Percentiles rank a stretch among this genome's conserved stretches.
Evolutionary conservation across 1,140 invertebrate species (phyloP).

Genomic region (Drosophila ficusphila): DNA sequence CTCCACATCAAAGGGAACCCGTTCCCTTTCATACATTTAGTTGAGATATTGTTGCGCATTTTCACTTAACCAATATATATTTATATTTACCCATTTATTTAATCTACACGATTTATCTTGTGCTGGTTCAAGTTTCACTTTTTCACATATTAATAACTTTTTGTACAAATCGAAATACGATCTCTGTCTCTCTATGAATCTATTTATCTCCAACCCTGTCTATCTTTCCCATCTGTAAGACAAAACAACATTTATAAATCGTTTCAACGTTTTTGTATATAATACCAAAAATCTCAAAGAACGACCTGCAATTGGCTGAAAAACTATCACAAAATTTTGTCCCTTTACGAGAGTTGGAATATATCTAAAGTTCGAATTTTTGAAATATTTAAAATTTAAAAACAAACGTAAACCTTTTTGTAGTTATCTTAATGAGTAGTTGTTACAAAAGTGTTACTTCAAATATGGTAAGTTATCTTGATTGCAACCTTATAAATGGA

Average conservation of each 20-base stretch:
- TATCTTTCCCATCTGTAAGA: slow-evolving; percentile 20
- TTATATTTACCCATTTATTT: slow-evolving; percentile 37
- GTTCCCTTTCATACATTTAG: slow-evolving; percentile 47
- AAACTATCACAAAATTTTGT: slow-evolving; percentile 53
- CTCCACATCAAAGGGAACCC: slow-evolving; percentile 15
- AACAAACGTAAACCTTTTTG: no score
- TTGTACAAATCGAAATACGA: slow-evolving; percentile 43
- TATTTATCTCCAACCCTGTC: slow-evolving; percentile 16
- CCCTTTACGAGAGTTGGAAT: slow-evolving; percentile 34
- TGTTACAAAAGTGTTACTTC: neutral
- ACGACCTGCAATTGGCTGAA: slow-evolving; percentile 16
- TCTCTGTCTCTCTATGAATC: slow-evolving; percentile 48
- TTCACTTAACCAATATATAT: slow-evolving; percentile 42
- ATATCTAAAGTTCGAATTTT: neutral
- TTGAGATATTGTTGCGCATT: slow-evolving; percentile 53
- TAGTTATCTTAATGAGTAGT: neutral
- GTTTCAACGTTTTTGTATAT: slow-evolving; percentile 75
- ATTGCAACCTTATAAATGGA: slow-evolving; percentile 47
- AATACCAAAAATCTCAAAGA: slow-evolving; percentile 17
- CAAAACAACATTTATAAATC: slow-evolving; percentile 29
- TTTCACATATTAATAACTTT: slow-evolving; percentile 44
- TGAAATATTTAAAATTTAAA: neutral
- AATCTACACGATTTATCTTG: slow-evolving; percentile 51
- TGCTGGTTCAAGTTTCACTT: slow-evolving; percentile 54
- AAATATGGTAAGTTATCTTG: slow-evolving; percentile 40